A percentile compares a stretch with the other conserved stretches of the same genome.
These are phyloP conservation scores for Microcebus tavaratra DNA, from an alignment of 2,113 vertebrate genomes.

Conservation along the genomic window DNA sequence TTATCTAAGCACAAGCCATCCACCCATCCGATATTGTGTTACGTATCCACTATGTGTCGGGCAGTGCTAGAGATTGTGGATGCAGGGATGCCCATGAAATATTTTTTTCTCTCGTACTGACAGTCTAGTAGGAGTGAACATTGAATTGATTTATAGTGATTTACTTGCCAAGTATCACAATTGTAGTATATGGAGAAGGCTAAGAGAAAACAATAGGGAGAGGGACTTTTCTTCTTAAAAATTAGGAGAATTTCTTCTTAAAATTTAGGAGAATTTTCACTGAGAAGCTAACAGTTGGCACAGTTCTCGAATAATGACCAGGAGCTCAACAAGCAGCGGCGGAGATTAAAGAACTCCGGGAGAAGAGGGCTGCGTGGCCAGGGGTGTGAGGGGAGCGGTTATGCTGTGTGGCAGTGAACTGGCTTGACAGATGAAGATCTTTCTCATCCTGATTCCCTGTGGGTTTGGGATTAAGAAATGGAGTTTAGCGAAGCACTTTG, in stretches of 20 bases:
- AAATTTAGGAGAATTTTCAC: background rate
- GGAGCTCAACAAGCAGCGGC: background rate
- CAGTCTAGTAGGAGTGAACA: background rate
- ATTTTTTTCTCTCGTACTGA: background rate
- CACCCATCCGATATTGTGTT: background rate
- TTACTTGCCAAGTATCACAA: background rate
- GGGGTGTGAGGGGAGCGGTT: background rate
- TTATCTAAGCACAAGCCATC: background rate
- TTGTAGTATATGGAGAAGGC: background rate
- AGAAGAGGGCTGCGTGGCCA: background rate
- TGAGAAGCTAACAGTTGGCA: background rate
- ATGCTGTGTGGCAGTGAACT: background rate
- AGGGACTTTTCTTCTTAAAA: background rate
- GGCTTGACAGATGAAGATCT: background rate
- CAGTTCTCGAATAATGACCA: background rate
- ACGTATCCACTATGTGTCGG: background rate
- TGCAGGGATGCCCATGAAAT: background rate
- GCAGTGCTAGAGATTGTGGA: background rate
- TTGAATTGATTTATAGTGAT: background rate
- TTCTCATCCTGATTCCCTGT: background rate
- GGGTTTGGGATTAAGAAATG: background rate
- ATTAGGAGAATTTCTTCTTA: no score
- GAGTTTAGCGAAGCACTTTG: background rate
- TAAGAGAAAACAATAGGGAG: background rate
- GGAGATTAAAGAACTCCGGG: background rate